Base-by-base conservation (phyloP, 2,888 invertebrate genomes). In the Troides aeacus region DNA sequence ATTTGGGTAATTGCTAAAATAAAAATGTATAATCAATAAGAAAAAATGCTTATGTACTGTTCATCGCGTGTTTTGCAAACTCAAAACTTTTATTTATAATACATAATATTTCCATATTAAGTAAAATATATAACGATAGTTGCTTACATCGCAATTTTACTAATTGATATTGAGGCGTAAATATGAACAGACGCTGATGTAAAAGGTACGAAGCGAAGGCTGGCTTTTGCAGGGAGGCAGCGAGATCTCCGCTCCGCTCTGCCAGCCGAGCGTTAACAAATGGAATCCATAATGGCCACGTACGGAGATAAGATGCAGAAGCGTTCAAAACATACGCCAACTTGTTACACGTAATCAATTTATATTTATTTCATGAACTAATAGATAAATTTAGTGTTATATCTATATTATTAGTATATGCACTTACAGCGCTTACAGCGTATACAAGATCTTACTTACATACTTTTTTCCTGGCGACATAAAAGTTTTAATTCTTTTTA, bases 211-310 rank as follows among this genome's bases (percentile, higher is more conserved):
- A 50, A 62, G 57, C 71, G 83, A 85, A 84, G 84, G 82, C 79
- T 84, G 81, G 80, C 76, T 76, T 72, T 72, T 62, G 73, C 75
- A 64, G 76, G 83, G 86, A 85, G 79, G 79, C 78, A 77, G 79
- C 76, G 74, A 77, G 71, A 53, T 53, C 57, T 23, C 23, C 79
- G 84, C 79, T 78, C 87, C 88, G 90, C 85, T 85, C 77, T 83
- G 84, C 76, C 79, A 79, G 68, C 84, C 83, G 83, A 84, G 89
- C 87, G 90, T 90, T 87, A 88, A 89, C 81, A 79, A 85, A 84
- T 83, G 81, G 77, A 77, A 80, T 80, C 80, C 79, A 79, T 82
- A 80, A 84, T 83, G 79, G 81, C 80, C 77, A 78, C 76, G 76
- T 78, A 77, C 70, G 74, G 74, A 74, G 74, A 79, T 78, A 73